Evolutionary conservation across 2,797 vertebrate genomes (phyloP), one percentile per base, ranked within the genome.

Genomic region (Sebastiscus albofasciatus): DNA sequence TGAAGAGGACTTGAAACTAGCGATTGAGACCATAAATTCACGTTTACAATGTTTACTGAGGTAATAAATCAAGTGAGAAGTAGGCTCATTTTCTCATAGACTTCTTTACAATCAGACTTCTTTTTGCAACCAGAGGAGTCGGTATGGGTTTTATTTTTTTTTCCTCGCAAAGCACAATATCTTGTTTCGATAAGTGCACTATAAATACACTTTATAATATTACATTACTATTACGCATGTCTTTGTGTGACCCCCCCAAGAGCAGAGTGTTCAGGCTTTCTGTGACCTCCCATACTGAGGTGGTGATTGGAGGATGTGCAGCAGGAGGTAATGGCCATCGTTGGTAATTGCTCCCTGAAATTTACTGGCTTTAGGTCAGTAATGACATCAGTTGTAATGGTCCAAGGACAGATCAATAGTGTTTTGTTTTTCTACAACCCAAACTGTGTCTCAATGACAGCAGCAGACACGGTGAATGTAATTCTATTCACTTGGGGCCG

Each of bases 231-330:
- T 59, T 18, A 20, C 6, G 5, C 2, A 20, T 46, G n/a, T 58
- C 27, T 26, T 14, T 67, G 55, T 36, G 61, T 26, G 22, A 70
- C 14, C 27, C 29, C 29, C 18, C 2, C 10, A 39, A 16, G 22
- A 67, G 66, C 16, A 64, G 56, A 24, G 31, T 3, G 26, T 54
- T 76, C 33, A 31, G 67, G 20, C 59, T 67, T 33, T 58, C 33
- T 60, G 11, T 34, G 34, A 34, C 74, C 78, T 71, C 58, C 39
- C 64, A 27, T 18, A 36, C 33, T 52, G 33, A 79, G 60, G 52
- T 54, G 58, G 26, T 76, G 60, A 80, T 55, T 79, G 36, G 26
- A 73, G 59, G 27, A 70, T 61, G 33, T 61, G 36, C 52, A 67
- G 29, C 54, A 67, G 74, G 55, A 67, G 33, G 72, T 56, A 64